A percentile compares a stretch with the other conserved stretches of the same genome.
Evolutionary conservation across 2,113 vertebrate species (phyloP).

Genomic region (Eudyptes chrysolophus): DNA sequence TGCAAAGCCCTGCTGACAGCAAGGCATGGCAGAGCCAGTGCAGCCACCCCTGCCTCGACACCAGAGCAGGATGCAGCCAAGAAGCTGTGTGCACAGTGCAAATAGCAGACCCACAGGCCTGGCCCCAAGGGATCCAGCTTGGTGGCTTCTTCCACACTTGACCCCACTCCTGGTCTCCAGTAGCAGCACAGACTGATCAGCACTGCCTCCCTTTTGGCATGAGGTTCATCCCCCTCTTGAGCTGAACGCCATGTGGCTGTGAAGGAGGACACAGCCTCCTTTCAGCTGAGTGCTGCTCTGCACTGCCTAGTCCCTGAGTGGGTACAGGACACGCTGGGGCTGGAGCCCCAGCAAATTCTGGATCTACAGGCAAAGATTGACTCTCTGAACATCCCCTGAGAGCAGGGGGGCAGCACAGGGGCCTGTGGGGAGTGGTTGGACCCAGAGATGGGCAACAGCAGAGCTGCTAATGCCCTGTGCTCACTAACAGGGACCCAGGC

Average conservation of each 20-base stretch:
- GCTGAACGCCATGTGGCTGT: not conserved
- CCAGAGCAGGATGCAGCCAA: not conserved
- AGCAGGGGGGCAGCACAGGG: not conserved
- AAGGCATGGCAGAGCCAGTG: not conserved
- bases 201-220: not conserved
- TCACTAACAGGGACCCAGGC: not conserved
- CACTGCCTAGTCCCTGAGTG: not conserved
- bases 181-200: not conserved
- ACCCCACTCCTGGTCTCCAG: not conserved
- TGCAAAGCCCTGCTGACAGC: not conserved
- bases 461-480: not conserved
- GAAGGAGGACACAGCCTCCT: not conserved
- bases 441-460: not conserved
- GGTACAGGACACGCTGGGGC: not conserved
- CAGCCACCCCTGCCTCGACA: not conserved
- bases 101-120: not conserved
- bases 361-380: not conserved
- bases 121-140: not conserved
- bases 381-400: not conserved
- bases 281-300: not conserved
- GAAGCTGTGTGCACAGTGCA: not conserved
- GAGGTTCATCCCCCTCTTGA: accelerated
- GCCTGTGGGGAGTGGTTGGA: not conserved
- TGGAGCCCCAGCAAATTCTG: not conserved
- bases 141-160: not conserved